phyloP scores from a whole-genome alignment of 2,888 invertebrate genomes.

The Tolmerus cingulatus region DNA sequence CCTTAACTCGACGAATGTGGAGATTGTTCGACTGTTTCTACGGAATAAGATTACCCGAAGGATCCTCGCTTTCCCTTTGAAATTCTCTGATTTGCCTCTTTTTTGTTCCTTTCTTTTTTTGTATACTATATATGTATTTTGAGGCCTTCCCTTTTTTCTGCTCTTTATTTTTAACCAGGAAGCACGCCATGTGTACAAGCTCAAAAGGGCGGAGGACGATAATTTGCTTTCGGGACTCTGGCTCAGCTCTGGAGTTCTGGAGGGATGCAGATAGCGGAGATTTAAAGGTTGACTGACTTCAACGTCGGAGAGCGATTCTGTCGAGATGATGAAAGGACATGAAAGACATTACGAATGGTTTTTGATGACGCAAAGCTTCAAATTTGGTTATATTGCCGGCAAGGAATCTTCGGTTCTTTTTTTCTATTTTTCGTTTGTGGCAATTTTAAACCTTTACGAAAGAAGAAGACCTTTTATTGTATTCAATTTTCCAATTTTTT shows the following conservation, averaged over 20 bases:
- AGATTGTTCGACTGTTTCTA: constrained; percentile 19
- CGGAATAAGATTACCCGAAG: constrained; percentile 5
- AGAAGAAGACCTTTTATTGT: background rate
- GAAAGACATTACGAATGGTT: background rate
- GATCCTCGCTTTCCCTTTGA: background rate
- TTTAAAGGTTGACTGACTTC: background rate
- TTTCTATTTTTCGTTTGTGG: background rate
- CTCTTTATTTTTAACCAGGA: constrained; percentile 22
- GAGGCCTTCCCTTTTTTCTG: background rate
- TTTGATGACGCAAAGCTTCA: background rate
- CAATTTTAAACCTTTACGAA: background rate
- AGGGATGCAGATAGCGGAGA: background rate
- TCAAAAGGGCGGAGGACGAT: background rate
- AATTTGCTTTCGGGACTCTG: constrained; percentile 5
- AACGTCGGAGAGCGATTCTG: background rate
- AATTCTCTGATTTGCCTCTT: background rate
- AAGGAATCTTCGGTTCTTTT: background rate
- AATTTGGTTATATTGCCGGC: background rate
- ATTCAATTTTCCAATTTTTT: background rate
- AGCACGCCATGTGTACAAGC: constrained; percentile 13
- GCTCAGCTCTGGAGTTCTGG: background rate
- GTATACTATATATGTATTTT: background rate
- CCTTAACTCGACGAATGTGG: background rate
- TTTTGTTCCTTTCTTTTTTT: background rate
- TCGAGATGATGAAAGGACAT: background rate